Percentiles rank a stretch among this genome's conserved stretches.
Evolutionary conservation across 2,113 vertebrate species (phyloP).

Genomic region (Circaetus gallicus): DNA sequence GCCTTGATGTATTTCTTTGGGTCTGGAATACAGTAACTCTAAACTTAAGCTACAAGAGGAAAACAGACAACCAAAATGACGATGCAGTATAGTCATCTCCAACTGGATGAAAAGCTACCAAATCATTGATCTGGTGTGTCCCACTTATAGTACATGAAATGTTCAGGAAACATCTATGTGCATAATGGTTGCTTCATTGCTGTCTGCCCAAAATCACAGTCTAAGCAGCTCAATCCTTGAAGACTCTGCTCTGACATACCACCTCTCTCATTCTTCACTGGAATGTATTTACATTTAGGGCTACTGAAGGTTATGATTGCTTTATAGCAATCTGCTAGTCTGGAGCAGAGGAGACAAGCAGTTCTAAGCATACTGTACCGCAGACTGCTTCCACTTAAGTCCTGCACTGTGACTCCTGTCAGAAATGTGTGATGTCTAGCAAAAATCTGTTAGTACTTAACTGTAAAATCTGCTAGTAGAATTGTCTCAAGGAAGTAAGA

Average conservation of each 20-base stretch:
- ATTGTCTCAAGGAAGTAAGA: neutral
- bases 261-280: neutral
- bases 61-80: neutral
- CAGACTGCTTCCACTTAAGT: neutral
- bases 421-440: neutral
- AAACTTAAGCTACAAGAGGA: neutral
- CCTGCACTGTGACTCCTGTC: neutral
- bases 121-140: neutral
- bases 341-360: neutral
- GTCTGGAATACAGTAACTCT: neutral
- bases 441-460: neutral
- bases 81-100: neutral
- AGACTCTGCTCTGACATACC: neutral
- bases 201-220: neutral
- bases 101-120: neutral
- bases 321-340: neutral
- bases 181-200: neutral
- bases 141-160: fast-evolving
- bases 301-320: neutral
- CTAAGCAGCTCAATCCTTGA: neutral
- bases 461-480: neutral
- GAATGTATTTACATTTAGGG: neutral
- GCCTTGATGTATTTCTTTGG: neutral
- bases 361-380: neutral
- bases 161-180: neutral